Percentiles rank a stretch among this genome's conserved stretches.
Evolutionary conservation across 2,888 invertebrate genomes (phyloP).

Genomic region (Coenonympha glycerion): DNA sequence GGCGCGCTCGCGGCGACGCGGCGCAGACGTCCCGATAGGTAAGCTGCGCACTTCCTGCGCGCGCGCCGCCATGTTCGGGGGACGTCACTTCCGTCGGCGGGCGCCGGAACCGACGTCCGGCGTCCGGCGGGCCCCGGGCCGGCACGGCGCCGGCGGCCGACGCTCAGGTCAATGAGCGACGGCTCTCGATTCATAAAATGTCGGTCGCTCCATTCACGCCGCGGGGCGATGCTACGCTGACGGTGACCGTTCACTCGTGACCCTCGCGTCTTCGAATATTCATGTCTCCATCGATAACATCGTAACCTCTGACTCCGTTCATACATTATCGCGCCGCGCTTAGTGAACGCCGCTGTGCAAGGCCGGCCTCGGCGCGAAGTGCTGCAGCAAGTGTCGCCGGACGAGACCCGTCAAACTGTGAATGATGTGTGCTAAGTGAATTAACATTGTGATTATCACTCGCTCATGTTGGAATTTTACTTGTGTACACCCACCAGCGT

Average conservation of each 20-base stretch:
- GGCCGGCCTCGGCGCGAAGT: slow-evolving; percentile 64
- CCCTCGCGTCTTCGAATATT: slow-evolving; percentile 75
- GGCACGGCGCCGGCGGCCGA: slow-evolving; percentile 46
- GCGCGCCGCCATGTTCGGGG: slow-evolving; percentile 73
- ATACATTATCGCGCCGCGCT: slow-evolving; percentile 71
- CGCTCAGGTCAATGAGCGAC: slow-evolving; percentile 65
- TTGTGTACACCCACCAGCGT: slow-evolving; percentile 46
- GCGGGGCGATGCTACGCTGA: slow-evolving; percentile 64
- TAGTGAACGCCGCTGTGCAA: slow-evolving; percentile 59
- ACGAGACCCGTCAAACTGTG: slow-evolving; percentile 53
- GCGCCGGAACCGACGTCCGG: slow-evolving; percentile 39
- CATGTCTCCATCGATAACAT: slow-evolving; percentile 74
- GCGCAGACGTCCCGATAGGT: slow-evolving; percentile 71
- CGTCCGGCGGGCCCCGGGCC: slow-evolving; percentile 58
- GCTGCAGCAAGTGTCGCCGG: slow-evolving; percentile 63
- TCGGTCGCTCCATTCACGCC: slow-evolving; percentile 74
- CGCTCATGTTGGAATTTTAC: slow-evolving; percentile 61
- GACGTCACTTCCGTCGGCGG: slow-evolving; percentile 69
- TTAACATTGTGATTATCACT: slow-evolving; percentile 56
- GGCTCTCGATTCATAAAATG: slow-evolving; percentile 74
- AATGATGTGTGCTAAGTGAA: slow-evolving; percentile 66
- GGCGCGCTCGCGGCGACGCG: slow-evolving; percentile 50
- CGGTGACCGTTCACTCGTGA: slow-evolving; percentile 72
- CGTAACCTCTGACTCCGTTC: slow-evolving; percentile 74
- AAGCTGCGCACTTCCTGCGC: slow-evolving; percentile 76